Conservation (phyloP, 1,140 invertebrate species). For the Teleogryllus occipitalis region DNA sequence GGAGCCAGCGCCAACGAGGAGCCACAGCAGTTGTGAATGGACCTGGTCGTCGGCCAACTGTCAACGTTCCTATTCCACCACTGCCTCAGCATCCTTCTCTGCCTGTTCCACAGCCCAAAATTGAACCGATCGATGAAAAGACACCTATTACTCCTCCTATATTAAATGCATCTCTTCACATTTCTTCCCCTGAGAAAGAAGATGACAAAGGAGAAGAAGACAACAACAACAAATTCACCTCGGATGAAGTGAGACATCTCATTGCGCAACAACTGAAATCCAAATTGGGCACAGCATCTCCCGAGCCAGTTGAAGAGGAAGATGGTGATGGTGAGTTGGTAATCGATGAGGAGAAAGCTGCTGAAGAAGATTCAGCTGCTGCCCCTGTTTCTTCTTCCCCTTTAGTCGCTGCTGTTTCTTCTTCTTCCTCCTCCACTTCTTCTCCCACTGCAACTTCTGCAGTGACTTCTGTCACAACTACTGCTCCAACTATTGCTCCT, state of each 20-base stretch:
- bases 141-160: not conserved
- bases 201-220: constrained; percentile 2
- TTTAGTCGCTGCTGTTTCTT: not conserved
- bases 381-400: not conserved
- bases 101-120: not conserved
- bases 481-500: not conserved
- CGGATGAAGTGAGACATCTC: constrained; percentile 69
- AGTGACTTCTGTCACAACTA: not conserved
- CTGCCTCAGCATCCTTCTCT: not conserved
- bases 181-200: not conserved
- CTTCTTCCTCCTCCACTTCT: not conserved
- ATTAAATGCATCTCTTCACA: not conserved
- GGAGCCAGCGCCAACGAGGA: constrained; percentile 63
- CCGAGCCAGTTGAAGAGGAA: constrained; percentile 31
- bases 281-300: constrained; percentile 32
- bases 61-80: not conserved
- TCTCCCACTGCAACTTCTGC: not conserved
- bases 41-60: not conserved
- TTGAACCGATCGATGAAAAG: not conserved
- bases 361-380: constrained; percentile 28
- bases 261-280: constrained; percentile 67
- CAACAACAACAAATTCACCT: constrained; percentile 19
- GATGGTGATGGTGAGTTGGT: constrained; percentile 57
- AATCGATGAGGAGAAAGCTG: constrained; percentile 52
- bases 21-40: not conserved